phyloP scores from a whole-genome alignment of 2,797 vertebrate genomes.

The Chloroceryle amazona region DNA sequence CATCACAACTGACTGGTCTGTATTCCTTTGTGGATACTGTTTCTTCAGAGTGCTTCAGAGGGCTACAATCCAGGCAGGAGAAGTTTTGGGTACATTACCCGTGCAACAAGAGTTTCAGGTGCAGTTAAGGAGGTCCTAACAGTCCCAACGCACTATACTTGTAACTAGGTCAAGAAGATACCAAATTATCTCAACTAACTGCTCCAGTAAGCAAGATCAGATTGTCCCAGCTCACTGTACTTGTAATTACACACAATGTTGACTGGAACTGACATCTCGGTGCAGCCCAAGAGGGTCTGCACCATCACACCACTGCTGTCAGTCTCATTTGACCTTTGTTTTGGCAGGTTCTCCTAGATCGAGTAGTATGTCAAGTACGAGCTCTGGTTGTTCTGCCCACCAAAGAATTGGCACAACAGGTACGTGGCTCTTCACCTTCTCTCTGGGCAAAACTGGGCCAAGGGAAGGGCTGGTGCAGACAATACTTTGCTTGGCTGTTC shows the following conservation, averaged over 20 bases:
- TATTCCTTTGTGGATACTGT: not conserved
- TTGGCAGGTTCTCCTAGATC: constrained; percentile 85
- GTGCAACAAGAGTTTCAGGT: not conserved
- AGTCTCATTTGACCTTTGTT: not conserved
- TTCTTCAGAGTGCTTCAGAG: not conserved
- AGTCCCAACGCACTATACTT: not conserved
- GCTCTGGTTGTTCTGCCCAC: constrained; percentile 93
- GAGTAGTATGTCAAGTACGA: constrained; percentile 89
- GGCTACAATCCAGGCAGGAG: not conserved
- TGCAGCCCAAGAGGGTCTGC: not conserved
- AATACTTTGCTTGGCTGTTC: not conserved
- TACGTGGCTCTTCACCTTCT: constrained; percentile 26
- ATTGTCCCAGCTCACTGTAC: not conserved
- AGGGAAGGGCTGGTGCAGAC: not conserved
- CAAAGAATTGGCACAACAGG: constrained; percentile 97
- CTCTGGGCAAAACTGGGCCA: not conserved
- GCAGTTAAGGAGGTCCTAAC: not conserved
- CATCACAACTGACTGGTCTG: not conserved
- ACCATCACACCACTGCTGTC: not conserved
- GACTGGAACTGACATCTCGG: not conserved
- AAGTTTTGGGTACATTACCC: not conserved
- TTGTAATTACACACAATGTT: not conserved
- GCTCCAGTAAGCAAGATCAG: not conserved
- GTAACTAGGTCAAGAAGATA: not conserved
- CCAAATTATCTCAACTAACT: not conserved